A percentile compares a stretch with the other conserved stretches of the same genome.
These are phyloP conservation scores for Acanthurus tractus DNA, from an alignment of 2,797 vertebrate genomes.

Conservation along the genomic window DNA sequence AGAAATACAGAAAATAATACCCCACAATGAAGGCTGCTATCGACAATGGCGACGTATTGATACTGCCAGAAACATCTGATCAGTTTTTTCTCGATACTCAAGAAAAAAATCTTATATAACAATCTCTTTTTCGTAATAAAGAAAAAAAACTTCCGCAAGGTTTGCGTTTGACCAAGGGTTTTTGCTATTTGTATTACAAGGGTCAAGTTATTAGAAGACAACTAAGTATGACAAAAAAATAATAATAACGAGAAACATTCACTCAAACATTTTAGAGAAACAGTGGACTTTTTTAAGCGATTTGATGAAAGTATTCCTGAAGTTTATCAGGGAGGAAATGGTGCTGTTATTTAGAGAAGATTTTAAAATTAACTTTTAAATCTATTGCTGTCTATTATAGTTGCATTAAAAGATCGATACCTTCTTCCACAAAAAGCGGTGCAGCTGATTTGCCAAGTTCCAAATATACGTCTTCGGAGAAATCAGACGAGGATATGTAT, in stretches of 20 bases:
- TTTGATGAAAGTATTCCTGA: not conserved
- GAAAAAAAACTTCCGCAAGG: not conserved
- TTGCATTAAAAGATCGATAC: not conserved
- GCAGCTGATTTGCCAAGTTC: conserved; percentile 7
- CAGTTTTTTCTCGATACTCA: not conserved
- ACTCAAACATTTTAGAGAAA: not conserved
- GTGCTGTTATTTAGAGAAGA: too few species aligned
- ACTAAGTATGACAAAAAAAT: not conserved
- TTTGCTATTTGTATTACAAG: not conserved
- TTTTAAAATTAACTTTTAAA: not conserved
- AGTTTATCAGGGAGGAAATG: not conserved
- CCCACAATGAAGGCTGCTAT: not conserved
- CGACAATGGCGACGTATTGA: not conserved
- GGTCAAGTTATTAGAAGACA: not conserved
- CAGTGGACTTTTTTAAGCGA: not conserved
- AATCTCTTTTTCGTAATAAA: not conserved
- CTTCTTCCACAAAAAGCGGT: not conserved
- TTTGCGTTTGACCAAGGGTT: not conserved
- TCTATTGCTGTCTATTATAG: not conserved
- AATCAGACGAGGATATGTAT: not conserved
- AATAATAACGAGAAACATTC: not conserved
- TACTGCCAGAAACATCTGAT: not conserved
- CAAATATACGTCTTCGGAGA: too few species aligned
- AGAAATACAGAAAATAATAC: not conserved
- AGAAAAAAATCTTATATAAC: not conserved